Base-by-base conservation (phyloP, 2,797 vertebrate genomes). In the Ataeniobius toweri region DNA sequence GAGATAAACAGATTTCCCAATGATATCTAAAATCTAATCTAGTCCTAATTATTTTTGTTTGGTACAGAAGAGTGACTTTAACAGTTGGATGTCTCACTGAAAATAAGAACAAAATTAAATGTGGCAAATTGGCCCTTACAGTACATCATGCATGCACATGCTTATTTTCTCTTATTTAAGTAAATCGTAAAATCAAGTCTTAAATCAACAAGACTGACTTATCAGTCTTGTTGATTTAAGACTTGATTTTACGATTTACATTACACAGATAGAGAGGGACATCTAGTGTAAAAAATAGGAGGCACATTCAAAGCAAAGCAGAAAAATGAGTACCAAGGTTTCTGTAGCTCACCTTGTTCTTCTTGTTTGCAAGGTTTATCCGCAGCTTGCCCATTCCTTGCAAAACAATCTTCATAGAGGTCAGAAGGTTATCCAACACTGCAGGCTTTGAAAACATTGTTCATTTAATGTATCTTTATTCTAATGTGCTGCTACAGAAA, bases 371-470 rank as follows among this genome's bases (percentile, higher is more conserved):
- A 2, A 96, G 92, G 83, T 95, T 95, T 67, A 96, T 94, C 82
- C 94, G 88, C 77, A 96, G 89, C 72, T 88, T 88, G 6, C 95
- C 95, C 95, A 96, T 96, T 26, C 95, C 95, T 14, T 76, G 93
- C 8, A 96, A 90, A 26, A 96, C 95, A 80, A 94, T 88, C 93
- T 95, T 96, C 93, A 96, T 94, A 0, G 95, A 96, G 36, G 89
- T 95, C 68, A 96, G 82, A 13, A 96, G 93, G 84, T 96, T 96
- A 80, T 96, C 95, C 1, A 95, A 77, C 1, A 96, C 90, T 1
- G 95, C 94, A 39, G 93, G 80, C 95, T 96, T 85, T 0, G 39
- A 36, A 10, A 74, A 77, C 6, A 36, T 10, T 26, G 22, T 13
- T 51, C 22, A 65, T 72, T 73, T 53, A 22, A n/a, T 20, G 24